Percentiles rank a stretch among this genome's conserved stretches.
phyloP scores from a whole-genome alignment of 2,113 vertebrate genomes.

The Oryzias javanicus region DNA sequence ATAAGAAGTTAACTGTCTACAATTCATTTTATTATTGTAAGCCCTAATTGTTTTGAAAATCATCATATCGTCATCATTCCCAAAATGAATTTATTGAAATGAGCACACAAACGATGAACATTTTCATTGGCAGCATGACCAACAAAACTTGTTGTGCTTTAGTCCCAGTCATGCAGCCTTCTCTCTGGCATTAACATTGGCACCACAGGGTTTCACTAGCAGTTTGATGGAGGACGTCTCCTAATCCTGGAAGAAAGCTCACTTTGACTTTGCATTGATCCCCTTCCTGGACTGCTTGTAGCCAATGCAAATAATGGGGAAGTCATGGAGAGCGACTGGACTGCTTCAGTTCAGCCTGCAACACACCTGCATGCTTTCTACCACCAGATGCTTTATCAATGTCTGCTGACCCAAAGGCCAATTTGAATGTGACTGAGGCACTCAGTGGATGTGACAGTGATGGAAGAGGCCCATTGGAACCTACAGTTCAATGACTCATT shows the following conservation, averaged over 20 bases:
- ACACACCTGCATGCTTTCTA: slow-evolving; percentile 39
- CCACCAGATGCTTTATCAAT: slow-evolving; percentile 62
- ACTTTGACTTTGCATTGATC: slow-evolving; percentile 68
- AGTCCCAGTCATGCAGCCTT: background rate
- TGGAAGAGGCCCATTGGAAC: slow-evolving; percentile 58
- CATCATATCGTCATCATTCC: too few species aligned
- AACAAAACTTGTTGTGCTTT: too few species aligned
- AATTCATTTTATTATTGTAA: too few species aligned
- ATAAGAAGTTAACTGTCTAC: too few species aligned
- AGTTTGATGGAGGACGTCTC: slow-evolving; percentile 46
- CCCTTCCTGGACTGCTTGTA: slow-evolving; percentile 54
- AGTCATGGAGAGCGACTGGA: slow-evolving; percentile 55
- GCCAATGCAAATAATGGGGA: slow-evolving; percentile 59
- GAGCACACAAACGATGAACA: too few species aligned
- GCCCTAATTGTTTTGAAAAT: too few species aligned
- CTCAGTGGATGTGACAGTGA: slow-evolving; percentile 70
- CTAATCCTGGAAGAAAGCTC: slow-evolving; percentile 62
- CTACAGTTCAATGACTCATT: slow-evolving; percentile 70
- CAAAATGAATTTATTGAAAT: too few species aligned
- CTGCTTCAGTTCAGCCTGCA: slow-evolving; percentile 38
- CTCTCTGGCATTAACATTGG: background rate
- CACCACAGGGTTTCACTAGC: slow-evolving; percentile 7
- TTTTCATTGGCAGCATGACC: too few species aligned
- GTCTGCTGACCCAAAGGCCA: slow-evolving; percentile 54
- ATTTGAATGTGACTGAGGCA: slow-evolving; percentile 64